Base-by-base conservation (phyloP, 2,797 vertebrate genomes). In the Fratercula arctica region DNA sequence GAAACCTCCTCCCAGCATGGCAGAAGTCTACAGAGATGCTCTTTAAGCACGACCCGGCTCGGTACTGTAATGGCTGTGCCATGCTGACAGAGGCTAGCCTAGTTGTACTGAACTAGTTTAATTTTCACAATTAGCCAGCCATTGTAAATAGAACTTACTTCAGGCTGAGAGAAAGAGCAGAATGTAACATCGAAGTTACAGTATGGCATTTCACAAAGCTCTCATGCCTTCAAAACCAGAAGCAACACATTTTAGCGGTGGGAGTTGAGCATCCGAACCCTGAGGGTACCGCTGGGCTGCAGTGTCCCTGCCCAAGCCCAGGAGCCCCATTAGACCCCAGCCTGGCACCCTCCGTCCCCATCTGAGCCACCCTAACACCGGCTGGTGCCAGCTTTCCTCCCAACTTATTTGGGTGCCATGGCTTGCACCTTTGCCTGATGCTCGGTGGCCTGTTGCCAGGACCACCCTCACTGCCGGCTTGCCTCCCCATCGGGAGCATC, bases 401-500 rank as follows among this genome's bases (percentile, higher is more conserved):
- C 3, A 12, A 3, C 6, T 63, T 41, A 1, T 87, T 70, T 77
- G 33, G 5, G 16, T 50, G 63, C 15, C 2, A 33, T 48, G 35
- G 16, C 39, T 69, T 45, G 39, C 10, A 31, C 24, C 43, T 74
- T 72, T 78, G n/a, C 69, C 64, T 80, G 29, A 18, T 35, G n/a
- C 31, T 84, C 0, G 0, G n/a, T 31, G 26, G 3, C 59, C 26
- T 41, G 10, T n/a, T 70, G 50, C 29, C 35, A 31, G 48, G 28
- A 48, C 5, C 16, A 37, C 26, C 23, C 54, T 85, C 1, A 6
- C 17, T 51, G 69, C 29, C 0, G 0, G 21, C 29, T 54, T 1
- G 0, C 4, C 11, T n/a, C 0, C 9, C 16, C 3, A 9, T 57
- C 0, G 0, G 39, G 31, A 53, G 31, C 57, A 26, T 1, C 20